Base-by-base conservation (phyloP, 2,888 invertebrate genomes). In the Cephus runcator region DNA sequence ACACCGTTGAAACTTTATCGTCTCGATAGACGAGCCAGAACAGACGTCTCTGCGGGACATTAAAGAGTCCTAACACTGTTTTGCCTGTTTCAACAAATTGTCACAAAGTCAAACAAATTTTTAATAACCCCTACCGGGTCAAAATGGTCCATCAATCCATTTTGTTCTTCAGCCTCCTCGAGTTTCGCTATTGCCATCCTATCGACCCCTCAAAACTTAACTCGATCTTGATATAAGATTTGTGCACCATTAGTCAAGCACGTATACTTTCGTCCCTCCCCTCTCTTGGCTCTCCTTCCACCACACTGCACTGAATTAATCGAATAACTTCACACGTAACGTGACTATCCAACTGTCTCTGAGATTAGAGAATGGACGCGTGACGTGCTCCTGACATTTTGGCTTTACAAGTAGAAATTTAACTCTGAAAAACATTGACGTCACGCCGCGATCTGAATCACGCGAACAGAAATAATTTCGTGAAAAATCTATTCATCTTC, bases 1-100 rank as follows among this genome's bases (percentile, higher is more conserved):
- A 73, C 77, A 69, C 75, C 77, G 78, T 15, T 71, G 30, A n/a
- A 71, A 30, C 71, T 71, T 34, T 30, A 56, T 56, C 56, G 56
- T 56, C 23, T 9, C 23, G 56, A 56, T 56, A 9, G 9, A 56
- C 56, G 56, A 56, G 56, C 23, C 23, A 9, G 9, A 56, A 56
- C 56, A 56, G 56, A 56, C 56, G 23, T 56, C 56, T 56, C 56
- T 0, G 23, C 56, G 23, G 9, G 56, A 23, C 56, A 56, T 56
- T 56, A 23, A 23, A 56, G 56, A 56, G 23, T 56, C 56, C 56
- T 23, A 56, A 2, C 9, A 56, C 56, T 23, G 56, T 56, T 56
- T 56, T 56, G 9, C 56, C 9, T 23, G 56, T 56, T 56, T 56
- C 56, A 56, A 56, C 56, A 56, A 56, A 56, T 56, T 23, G 56